Percentiles rank a stretch among this genome's conserved stretches.
Evolutionary conservation across 2,888 invertebrate genomes (phyloP).

Genomic region (Sisyra terminalis): DNA sequence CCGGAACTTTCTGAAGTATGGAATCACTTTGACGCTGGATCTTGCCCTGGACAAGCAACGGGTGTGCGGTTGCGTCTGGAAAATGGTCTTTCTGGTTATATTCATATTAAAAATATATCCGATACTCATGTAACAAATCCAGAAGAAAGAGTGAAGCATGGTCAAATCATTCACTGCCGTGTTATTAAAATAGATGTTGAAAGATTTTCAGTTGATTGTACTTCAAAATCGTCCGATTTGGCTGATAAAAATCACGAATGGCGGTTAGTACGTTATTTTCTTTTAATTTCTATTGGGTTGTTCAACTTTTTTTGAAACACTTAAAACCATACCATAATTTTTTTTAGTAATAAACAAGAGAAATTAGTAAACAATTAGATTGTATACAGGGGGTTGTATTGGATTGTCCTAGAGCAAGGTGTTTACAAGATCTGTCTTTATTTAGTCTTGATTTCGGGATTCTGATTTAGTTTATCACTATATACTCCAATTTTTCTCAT

Average conservation of each 20-base stretch:
- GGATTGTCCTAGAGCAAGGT: no score
- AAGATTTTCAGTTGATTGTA: conserved; percentile 82
- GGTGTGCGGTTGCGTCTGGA: conserved; percentile 82
- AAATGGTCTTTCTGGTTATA: conserved; percentile 77
- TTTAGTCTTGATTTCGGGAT: no score
- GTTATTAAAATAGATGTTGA: conserved; percentile 94
- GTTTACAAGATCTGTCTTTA: no score
- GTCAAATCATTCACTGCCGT: conserved; percentile 72
- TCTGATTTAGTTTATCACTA: no score
- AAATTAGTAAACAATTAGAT: no score
- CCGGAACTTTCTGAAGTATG: conserved; percentile 93
- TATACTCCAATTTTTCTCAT: no score
- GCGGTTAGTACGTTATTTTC: no score
- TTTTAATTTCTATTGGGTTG: no score
- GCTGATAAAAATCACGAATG: conserved; percentile 80
- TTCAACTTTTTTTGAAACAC: no score
- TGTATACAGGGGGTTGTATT: no score
- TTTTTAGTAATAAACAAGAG: no score
- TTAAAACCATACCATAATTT: no score
- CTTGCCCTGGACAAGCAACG: conserved; percentile 89
- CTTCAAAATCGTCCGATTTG: conserved; percentile 84
- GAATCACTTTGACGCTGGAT: conserved; percentile 94
- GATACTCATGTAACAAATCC: conserved; percentile 89
- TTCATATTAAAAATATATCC: conserved; percentile 84
- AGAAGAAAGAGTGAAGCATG: conserved; percentile 73